Base-by-base conservation (phyloP, 2,888 invertebrate species). In the Boloria euphrosyne region DNA sequence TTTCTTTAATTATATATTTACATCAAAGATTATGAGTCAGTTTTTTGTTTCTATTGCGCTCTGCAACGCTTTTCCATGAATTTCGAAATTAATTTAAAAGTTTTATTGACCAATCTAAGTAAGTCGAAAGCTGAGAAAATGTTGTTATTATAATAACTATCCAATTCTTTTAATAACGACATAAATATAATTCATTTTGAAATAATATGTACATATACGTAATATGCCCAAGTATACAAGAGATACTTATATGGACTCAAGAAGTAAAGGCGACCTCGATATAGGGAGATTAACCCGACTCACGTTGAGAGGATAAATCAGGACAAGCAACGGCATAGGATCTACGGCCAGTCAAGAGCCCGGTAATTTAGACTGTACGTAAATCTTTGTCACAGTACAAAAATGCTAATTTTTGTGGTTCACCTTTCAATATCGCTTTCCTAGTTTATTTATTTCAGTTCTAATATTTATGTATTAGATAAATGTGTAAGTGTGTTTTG, bases 281-380 rank as follows among this genome's bases (percentile, higher is more conserved):
- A 53, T 62, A 47, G 49, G 53, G 18, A 54, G 65, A 60, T 65
- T 63, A 63, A 63, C 50, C 55, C 47, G 49, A 49, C 43, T 59
- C 59, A 64, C 46, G 53, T 65, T 65, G 17, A 60, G 60, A 60
- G 49, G 53, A 60, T 65, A 54, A 65, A 65, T 58, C 65, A 47
- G 65, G 65, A 65, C 17, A 54, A 53, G 59, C 49, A 65, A 54
- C 60, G 59, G 54, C 65, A 49, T 53, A 31, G 53, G 43, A 54
- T 65, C 60, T 60, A 60, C 60, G 59, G 59, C 65, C 65, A 60
- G 60, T 65, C 38, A n/a, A 60, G 50, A 43, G 22, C 38, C 53
- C 38, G 43, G 16, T 43, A 54, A 54, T 54, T 54, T 38, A 38
- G 38, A 38, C 16, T 54, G 13, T 43, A 31, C 43, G 43, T 54